These are phyloP conservation scores for Lepas anatifera DNA, from an alignment of 2,888 invertebrate genomes.

Conservation along the genomic window DNA sequence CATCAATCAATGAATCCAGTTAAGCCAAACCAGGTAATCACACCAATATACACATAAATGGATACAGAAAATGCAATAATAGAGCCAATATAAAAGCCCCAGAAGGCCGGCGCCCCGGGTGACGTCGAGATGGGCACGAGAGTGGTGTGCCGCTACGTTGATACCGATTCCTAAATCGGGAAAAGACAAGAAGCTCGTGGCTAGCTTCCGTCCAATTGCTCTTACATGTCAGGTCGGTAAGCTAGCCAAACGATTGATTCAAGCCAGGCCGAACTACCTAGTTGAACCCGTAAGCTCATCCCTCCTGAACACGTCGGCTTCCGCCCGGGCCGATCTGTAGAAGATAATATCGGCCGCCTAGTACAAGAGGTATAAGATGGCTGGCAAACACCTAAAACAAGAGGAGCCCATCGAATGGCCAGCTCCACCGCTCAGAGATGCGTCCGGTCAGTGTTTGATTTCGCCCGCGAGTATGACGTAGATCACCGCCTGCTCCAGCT, in stretches of 20 bases:
- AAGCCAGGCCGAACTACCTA: neutral
- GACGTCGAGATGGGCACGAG: no score
- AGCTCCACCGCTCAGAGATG: neutral
- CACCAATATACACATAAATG: no score
- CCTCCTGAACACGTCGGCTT: neutral
- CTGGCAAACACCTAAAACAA: neutral
- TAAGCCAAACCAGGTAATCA: no score
- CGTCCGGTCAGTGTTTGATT: neutral
- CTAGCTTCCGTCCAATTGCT: neutral
- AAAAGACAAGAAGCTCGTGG: neutral
- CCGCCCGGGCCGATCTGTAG: neutral
- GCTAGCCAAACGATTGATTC: neutral
- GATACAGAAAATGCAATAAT: no score
- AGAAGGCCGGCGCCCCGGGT: no score
- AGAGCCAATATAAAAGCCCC: no score
- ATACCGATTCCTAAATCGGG: neutral
- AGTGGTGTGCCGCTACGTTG: conserved; percentile 10
- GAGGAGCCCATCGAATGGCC: neutral
- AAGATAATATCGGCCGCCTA: neutral
- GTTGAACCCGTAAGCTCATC: neutral
- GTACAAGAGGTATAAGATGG: neutral
- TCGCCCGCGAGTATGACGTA: neutral
- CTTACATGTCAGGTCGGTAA: neutral
- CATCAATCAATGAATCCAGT: no score
- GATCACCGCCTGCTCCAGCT: neutral